A percentile compares a stretch with the other conserved stretches of the same genome.
These are phyloP conservation scores for Pristionchus fissidentatus DNA, from an alignment of 2,888 invertebrate genomes.

Conservation along the genomic window DNA sequence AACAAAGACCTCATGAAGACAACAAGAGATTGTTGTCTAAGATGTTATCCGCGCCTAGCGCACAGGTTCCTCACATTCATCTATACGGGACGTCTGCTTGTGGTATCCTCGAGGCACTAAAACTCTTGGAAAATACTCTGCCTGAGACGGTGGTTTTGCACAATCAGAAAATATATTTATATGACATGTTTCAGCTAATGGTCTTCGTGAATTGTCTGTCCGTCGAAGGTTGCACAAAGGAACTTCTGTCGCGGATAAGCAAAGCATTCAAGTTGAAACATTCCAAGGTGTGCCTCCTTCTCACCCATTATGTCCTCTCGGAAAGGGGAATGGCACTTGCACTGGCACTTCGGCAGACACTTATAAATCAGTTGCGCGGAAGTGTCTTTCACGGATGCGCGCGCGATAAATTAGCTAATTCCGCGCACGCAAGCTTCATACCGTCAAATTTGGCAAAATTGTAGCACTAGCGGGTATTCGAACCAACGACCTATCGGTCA, in stretches of 20 bases:
- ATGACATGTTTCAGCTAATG: neutral
- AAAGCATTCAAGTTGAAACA: constrained; percentile 11
- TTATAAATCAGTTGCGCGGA: no score
- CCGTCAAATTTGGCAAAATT: no score
- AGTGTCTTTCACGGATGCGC: no score
- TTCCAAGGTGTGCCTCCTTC: neutral
- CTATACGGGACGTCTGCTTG: neutral
- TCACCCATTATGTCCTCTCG: no score
- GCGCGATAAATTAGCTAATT: no score
- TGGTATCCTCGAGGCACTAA: constrained; percentile 3
- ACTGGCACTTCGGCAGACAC: no score
- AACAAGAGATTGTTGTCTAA: neutral
- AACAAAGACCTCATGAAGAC: neutral
- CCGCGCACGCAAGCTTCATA: no score
- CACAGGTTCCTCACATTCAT: neutral
- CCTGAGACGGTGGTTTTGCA: neutral
- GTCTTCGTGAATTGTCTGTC: constrained; percentile 23
- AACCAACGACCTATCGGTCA: no score
- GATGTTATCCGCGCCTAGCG: neutral
- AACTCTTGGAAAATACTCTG: neutral
- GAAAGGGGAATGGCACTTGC: no score
- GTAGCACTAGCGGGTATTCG: no score
- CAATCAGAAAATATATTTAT: neutral
- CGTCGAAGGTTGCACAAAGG: constrained; percentile 18
- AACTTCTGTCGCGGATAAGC: neutral